Percentiles rank a stretch among this genome's conserved stretches.
Evolutionary conservation across 2,888 invertebrate genomes (phyloP).

Genomic region (Phyllotreta striolata): DNA sequence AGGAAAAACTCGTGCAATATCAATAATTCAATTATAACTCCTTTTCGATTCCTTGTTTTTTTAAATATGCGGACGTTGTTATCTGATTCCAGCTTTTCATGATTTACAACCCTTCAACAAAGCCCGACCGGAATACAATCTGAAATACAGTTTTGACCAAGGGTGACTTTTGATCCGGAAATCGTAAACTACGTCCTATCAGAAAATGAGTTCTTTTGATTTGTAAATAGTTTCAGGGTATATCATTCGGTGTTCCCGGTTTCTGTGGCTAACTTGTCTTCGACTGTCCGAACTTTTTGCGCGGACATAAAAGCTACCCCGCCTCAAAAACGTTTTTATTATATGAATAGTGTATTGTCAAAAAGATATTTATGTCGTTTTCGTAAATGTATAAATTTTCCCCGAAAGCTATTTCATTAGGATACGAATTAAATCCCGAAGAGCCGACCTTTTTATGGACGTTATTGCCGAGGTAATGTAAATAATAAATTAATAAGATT

Average conservation of each 20-base stretch:
- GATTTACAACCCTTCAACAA: constrained; percentile 15
- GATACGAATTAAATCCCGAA: constrained; percentile 6
- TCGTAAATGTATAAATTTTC: constrained; percentile 16
- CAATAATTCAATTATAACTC: too few relatives aligned
- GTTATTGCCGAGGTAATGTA: not conserved
- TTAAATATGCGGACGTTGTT: constrained; percentile 1
- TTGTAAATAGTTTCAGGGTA: constrained; percentile 16
- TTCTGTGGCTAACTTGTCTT: constrained; percentile 13
- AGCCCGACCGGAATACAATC: constrained; percentile 11
- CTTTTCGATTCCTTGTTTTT: not conserved
- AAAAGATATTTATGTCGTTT: constrained; percentile 17
- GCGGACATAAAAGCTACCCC: constrained; percentile 3
- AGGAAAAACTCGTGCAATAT: too few relatives aligned
- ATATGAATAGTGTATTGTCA: constrained; percentile 16
- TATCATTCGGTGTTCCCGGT: not conserved
- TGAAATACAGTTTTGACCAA: constrained; percentile 8
- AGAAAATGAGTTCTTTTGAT: constrained; percentile 20
- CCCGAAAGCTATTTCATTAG: constrained; percentile 17
- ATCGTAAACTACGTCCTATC: constrained; percentile 14
- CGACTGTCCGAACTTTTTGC: constrained; percentile 14
- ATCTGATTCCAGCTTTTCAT: constrained; percentile 3
- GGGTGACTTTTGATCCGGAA: constrained; percentile 19
- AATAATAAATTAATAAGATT: constrained; percentile 18
- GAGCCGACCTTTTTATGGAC: not conserved
- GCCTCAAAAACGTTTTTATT: constrained; percentile 9